A percentile compares a stretch with the other conserved stretches of the same genome.
Conservation (phyloP, 2,797 vertebrate genomes). For the Gymnocypris eckloni region DNA sequence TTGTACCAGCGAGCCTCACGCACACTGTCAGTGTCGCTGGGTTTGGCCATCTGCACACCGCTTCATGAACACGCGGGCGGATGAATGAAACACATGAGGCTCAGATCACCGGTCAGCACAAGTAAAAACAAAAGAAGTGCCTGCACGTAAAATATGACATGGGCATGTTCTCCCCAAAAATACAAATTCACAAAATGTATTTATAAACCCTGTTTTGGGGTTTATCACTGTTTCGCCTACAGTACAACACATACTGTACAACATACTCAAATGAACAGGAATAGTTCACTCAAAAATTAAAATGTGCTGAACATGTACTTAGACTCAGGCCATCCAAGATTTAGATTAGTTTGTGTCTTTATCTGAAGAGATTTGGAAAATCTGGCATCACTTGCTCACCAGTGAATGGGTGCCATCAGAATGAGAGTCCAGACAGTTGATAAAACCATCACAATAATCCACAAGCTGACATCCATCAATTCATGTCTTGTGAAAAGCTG, state of each 20-base stretch:
- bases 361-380: neutral
- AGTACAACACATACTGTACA: too few species aligned
- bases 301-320: neutral
- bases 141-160: neutral
- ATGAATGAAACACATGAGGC: neutral
- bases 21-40: slow-evolving; percentile 32
- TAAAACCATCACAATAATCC: neutral
- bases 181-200: neutral
- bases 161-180: too few species aligned
- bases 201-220: neutral
- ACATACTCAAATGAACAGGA: neutral
- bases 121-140: neutral
- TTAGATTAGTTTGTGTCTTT: neutral
- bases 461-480: neutral
- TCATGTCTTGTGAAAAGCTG: neutral
- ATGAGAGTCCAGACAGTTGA: neutral
- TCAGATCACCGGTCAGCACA: neutral
- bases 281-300: neutral
- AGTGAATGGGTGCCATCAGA: neutral
- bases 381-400: neutral
- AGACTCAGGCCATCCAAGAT: neutral
- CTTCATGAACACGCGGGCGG: neutral
- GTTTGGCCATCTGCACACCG: neutral
- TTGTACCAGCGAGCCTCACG: slow-evolving; percentile 30
- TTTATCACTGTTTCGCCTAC: neutral